Conservation (phyloP, 2,797 vertebrate species). For the Enteromius viviparus region DNA sequence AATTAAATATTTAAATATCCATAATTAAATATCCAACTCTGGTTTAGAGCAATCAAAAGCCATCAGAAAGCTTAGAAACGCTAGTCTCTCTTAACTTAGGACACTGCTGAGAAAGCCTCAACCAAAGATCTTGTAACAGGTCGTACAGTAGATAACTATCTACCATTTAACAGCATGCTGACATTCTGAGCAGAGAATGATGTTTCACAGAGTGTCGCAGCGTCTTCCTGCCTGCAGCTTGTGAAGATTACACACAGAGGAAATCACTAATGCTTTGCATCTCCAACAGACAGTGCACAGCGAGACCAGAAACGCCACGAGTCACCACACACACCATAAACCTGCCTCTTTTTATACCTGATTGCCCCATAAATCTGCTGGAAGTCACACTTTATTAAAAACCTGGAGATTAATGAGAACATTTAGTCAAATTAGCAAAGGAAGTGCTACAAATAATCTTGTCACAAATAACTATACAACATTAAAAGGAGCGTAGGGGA, state of each 20-base stretch:
- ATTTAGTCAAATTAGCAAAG: neutral
- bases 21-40: no score
- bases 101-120: neutral
- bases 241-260: slow-evolving; percentile 40
- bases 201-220: slow-evolving; percentile 31
- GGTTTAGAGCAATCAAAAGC: neutral
- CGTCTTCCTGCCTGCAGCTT: slow-evolving; percentile 68
- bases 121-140: neutral
- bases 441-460: neutral
- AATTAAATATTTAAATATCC: neutral
- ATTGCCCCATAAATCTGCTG: neutral
- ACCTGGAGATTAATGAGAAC: neutral
- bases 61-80: neutral
- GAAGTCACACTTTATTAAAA: neutral
- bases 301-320: neutral
- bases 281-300: slow-evolving; percentile 15
- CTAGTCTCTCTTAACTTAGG: neutral
- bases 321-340: neutral
- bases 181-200: slow-evolving; percentile 5
- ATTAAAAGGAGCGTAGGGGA: neutral
- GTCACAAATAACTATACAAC: neutral
- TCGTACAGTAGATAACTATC: neutral
- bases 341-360: neutral
- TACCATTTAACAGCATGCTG: neutral
- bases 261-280: slow-evolving; percentile 46